These are phyloP conservation scores for Alfaro cultratus DNA, from an alignment of 2,797 vertebrate species.

Conservation along the genomic window DNA sequence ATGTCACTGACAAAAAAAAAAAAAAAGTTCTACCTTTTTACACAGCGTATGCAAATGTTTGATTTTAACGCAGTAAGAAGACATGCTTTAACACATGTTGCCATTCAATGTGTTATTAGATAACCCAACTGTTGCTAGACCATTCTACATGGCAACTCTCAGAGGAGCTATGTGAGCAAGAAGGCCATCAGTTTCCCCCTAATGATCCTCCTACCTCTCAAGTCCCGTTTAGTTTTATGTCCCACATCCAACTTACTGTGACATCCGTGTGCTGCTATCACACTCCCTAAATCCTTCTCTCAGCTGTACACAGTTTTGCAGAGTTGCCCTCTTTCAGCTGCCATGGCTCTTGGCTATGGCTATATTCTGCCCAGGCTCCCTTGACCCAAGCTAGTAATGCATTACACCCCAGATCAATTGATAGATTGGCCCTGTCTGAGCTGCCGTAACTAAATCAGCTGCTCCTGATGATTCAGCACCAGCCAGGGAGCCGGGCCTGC, in stretches of 20 bases:
- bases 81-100: slow-evolving; percentile 16
- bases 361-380: slow-evolving; percentile 68
- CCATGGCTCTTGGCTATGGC: slow-evolving; percentile 62
- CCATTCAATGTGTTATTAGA: slow-evolving; percentile 33
- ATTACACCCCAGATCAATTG: slow-evolving; percentile 75
- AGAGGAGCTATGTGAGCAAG: slow-evolving; percentile 49
- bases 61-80: slow-evolving; percentile 4
- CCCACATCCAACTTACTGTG: slow-evolving; percentile 71
- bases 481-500: slow-evolving; percentile 73
- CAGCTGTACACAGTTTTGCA: slow-evolving; percentile 38
- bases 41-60: background rate
- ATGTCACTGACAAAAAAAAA: background rate
- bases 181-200: slow-evolving; percentile 74
- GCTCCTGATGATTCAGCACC: slow-evolving; percentile 82
- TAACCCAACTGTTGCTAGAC: slow-evolving; percentile 69
- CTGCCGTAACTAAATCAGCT: slow-evolving; percentile 76
- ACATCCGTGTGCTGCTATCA: slow-evolving; percentile 73
- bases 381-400: slow-evolving; percentile 74
- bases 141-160: slow-evolving; percentile 56
- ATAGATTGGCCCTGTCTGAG: slow-evolving; percentile 76
- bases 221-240: slow-evolving; percentile 67
- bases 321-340: slow-evolving; percentile 52
- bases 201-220: slow-evolving; percentile 67
- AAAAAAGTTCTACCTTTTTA: background rate
- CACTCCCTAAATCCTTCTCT: slow-evolving; percentile 76